phyloP scores from a whole-genome alignment of 1,140 invertebrate genomes.

The Copidosoma floridanum region DNA sequence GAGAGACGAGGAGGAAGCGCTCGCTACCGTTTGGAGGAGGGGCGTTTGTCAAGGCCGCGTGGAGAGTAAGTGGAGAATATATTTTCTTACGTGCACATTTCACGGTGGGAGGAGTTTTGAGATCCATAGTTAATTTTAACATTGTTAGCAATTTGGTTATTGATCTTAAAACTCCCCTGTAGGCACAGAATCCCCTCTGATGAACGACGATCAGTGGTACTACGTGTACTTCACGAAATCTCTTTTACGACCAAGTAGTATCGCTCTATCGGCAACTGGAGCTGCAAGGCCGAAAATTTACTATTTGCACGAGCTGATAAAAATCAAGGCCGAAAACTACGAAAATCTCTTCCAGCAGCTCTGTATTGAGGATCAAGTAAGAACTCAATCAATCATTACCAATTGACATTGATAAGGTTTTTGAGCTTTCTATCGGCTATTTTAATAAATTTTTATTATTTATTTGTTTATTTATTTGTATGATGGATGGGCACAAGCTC shows the following conservation, averaged over 20 bases:
- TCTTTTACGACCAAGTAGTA: constrained; percentile 25
- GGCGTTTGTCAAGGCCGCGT: constrained; percentile 35
- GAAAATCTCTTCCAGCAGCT: constrained; percentile 29
- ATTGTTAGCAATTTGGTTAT: too few relatives aligned
- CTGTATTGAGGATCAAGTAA: constrained; percentile 37
- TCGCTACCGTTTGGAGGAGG: constrained; percentile 32
- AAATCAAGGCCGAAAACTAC: constrained; percentile 30
- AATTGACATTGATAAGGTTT: too few relatives aligned
- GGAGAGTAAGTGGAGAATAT: constrained; percentile 19
- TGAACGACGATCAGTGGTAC: constrained; percentile 34
- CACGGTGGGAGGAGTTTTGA: too few relatives aligned
- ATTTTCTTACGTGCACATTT: background rate
- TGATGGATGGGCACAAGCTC: too few relatives aligned
- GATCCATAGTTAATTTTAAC: too few relatives aligned
- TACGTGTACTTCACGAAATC: constrained; percentile 30
- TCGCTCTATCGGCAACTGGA: constrained; percentile 34
- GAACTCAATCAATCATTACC: too few relatives aligned
- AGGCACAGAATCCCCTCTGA: constrained; percentile 33
- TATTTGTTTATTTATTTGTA: too few relatives aligned
- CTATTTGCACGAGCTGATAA: constrained; percentile 35
- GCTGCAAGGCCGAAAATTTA: constrained; percentile 43
- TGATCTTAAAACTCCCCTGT: background rate
- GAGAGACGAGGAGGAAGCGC: constrained; percentile 41
- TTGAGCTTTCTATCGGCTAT: too few relatives aligned
- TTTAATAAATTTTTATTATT: too few relatives aligned